Evolutionary conservation across 2,888 invertebrate genomes (phyloP).

Genomic region (Penaeus monodon): DNA sequence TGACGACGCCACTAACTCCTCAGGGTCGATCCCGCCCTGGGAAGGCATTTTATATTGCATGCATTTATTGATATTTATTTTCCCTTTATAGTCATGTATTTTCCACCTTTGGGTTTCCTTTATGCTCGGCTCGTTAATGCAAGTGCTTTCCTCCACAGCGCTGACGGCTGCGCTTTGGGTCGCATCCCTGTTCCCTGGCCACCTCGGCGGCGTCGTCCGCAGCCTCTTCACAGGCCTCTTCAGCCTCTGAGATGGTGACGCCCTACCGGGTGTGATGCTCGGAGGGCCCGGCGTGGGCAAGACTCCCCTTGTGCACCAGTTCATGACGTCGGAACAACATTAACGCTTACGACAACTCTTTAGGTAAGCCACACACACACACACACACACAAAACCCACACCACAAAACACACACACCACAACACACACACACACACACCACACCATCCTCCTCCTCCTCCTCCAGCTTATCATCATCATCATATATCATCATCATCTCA

Average conservation of each 20-base stretch:
- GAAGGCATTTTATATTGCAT: too few relatives aligned
- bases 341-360: slow-evolving; percentile 87
- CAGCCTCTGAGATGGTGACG: slow-evolving; percentile 54
- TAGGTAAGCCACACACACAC: slow-evolving; percentile 49
- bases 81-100: neutral
- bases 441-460: too few relatives aligned
- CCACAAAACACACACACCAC: too few relatives aligned
- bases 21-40: too few relatives aligned
- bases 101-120: too few relatives aligned
- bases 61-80: neutral
- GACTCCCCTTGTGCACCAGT: slow-evolving; percentile 90
- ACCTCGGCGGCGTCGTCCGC: slow-evolving; percentile 62
- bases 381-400: too few relatives aligned
- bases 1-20: too few relatives aligned
- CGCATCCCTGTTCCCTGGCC: slow-evolving; percentile 59
- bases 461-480: too few relatives aligned
- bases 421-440: neutral
- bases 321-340: slow-evolving; percentile 97
- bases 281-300: slow-evolving; percentile 92
- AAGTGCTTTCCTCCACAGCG: slow-evolving; percentile 11
- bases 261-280: slow-evolving; percentile 74
- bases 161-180: slow-evolving; percentile 60
- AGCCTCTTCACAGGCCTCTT: slow-evolving; percentile 60
- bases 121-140: neutral
- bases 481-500: too few relatives aligned